Base-by-base conservation (phyloP, 1,140 invertebrate genomes). In the Ganaspis sp. region DNA sequence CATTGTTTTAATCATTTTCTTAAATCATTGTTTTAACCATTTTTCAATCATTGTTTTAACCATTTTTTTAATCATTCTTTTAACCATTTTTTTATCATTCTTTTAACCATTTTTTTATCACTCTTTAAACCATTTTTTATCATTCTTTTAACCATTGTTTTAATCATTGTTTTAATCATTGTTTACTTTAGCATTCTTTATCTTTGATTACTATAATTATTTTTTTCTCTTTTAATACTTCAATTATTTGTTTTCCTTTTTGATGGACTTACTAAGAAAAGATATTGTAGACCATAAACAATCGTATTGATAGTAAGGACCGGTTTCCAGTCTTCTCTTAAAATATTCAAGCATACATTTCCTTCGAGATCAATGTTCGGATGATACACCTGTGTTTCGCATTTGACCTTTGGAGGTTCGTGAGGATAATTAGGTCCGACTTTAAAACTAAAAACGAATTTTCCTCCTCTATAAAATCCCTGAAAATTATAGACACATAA, bases 321-420 rank as follows among this genome's bases (percentile, higher is more conserved):
- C 78, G 98, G 98, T 91, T 99, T 99, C 98, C 98, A 99, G 92
- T 99, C 98, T 94, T 99, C 98, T 87, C 98, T 93, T 75, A 98
- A 92, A 87, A 98, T 98, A 91, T 98, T 98, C 70, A 98, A 92
- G 87, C 97, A 98, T 6, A 98, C 97, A 92, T 98, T 98, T 70
- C 97, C 97, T 88, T 98, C 97, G 75, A 98, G 92, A 92, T 98
- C 97, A 90, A 98, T 98, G 87, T 98, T 98, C 29, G 97, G 97
- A 92, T 98, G 97, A 91, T 98, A 98, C 15, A 98, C 97, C 85
- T 96, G 95, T 37, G 97, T 98, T 91, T 97, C 96, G 92, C 97
- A 98, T 90, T 98, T 98, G 5, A 98, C 97, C 93, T 98, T 98
- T 6, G 97, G 97, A 77, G 97, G 96, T 89, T 98, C 98, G 89